phyloP scores from a whole-genome alignment of 2,797 vertebrate species.

The Apodemus agrarius region DNA sequence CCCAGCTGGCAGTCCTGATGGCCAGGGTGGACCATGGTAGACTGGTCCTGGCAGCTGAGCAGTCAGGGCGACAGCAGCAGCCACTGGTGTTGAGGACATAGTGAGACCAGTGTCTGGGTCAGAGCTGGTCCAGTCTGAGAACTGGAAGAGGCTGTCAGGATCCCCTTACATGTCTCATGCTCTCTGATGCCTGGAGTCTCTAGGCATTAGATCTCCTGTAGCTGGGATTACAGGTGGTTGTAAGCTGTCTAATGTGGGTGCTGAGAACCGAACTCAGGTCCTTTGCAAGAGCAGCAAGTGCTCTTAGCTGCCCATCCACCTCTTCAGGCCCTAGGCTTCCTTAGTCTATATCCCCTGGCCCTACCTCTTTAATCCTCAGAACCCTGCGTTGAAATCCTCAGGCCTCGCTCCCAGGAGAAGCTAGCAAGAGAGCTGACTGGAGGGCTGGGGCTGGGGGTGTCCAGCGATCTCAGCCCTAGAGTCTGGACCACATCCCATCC shows the following conservation, averaged over 20 bases:
- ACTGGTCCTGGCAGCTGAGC: background rate
- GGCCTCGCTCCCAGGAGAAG: background rate
- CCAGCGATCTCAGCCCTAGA: background rate
- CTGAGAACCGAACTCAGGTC: background rate
- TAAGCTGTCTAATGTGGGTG: background rate
- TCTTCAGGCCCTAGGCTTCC: background rate
- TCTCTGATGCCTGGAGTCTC: background rate
- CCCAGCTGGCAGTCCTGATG: background rate
- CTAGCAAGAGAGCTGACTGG: conserved; percentile 16
- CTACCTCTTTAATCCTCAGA: background rate
- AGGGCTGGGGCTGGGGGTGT: background rate
- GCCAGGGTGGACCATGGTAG: background rate
- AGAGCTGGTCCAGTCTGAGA: background rate
- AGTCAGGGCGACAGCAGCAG: background rate
- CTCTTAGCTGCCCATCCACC: too few species aligned
- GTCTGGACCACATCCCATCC: background rate
- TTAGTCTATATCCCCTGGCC: background rate
- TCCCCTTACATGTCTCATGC: too few species aligned
- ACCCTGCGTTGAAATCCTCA: background rate
- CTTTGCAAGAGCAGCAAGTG: background rate
- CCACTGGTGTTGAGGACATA: background rate
- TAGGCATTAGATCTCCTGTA: background rate
- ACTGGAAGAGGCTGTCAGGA: background rate
- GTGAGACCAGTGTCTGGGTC: background rate
- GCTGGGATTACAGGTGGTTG: background rate